These are phyloP conservation scores for Drosophila bunnanda DNA, from an alignment of 2,888 invertebrate species.

Conservation along the genomic window DNA sequence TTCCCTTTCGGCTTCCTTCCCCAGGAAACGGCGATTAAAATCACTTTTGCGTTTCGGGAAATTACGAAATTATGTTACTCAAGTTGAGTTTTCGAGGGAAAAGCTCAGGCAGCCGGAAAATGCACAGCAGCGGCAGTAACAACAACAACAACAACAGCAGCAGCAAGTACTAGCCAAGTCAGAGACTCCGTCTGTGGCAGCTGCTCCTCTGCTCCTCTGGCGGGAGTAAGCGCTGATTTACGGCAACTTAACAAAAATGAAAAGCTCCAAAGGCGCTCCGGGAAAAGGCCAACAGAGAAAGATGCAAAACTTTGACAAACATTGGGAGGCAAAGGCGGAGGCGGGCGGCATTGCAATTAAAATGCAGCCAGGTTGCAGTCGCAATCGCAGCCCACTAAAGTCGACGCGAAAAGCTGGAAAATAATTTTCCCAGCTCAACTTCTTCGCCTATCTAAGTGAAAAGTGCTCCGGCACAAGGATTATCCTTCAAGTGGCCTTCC, in stretches of 20 bases:
- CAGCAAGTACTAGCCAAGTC: constrained; percentile 12
- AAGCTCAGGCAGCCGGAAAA: constrained; percentile 67
- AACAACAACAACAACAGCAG: constrained; percentile 25
- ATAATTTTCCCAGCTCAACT: constrained; percentile 55
- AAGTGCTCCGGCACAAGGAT: constrained; percentile 38
- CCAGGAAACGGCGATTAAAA: constrained; percentile 75
- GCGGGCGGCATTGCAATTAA: constrained; percentile 38
- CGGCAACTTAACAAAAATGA: constrained; percentile 38
- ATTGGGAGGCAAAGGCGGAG: background rate
- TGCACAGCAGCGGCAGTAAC: constrained; percentile 47
- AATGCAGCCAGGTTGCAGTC: constrained; percentile 44
- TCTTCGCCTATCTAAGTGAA: constrained; percentile 46
- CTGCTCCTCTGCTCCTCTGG: constrained; percentile 44
- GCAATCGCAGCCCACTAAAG: constrained; percentile 29
- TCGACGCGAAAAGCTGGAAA: constrained; percentile 59
- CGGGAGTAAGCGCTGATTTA: constrained; percentile 39
- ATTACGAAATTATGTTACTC: constrained; percentile 74
- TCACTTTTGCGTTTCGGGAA: constrained; percentile 71
- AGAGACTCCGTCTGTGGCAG: constrained; percentile 46
- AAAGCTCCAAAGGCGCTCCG: constrained; percentile 11
- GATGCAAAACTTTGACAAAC: constrained; percentile 36
- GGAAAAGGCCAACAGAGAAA: constrained; percentile 38
- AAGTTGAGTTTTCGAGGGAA: constrained; percentile 37
- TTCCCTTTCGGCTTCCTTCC: constrained; percentile 30
- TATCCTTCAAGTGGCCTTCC: constrained; percentile 43